Evolutionary conservation across 1,140 invertebrate species (phyloP).

Genomic region (Adoxophyes honmai): DNA sequence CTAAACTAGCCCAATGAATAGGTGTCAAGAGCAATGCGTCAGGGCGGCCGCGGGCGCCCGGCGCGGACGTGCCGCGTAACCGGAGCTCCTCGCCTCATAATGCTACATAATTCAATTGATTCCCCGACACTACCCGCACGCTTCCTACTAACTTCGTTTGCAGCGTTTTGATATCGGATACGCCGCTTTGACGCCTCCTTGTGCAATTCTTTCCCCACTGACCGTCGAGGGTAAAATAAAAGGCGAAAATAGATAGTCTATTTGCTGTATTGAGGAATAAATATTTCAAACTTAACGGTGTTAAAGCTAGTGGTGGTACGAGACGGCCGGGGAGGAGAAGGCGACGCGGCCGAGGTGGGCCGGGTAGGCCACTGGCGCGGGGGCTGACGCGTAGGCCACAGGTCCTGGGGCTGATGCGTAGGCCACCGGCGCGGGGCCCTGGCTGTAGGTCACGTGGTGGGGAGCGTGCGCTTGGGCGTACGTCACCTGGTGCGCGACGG

Average conservation of each 20-base stretch:
- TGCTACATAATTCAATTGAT: constrained; percentile 75
- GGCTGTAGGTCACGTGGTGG: constrained; percentile 29
- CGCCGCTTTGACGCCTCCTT: constrained; percentile 61
- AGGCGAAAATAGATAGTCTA: constrained; percentile 32
- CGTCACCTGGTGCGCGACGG: constrained; percentile 20
- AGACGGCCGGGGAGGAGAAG: constrained; percentile 48
- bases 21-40: constrained; percentile 69
- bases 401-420: background rate
- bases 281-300: constrained; percentile 31
- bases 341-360: constrained; percentile 34
- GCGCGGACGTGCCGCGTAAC: constrained; percentile 62
- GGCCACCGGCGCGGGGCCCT: constrained; percentile 10
- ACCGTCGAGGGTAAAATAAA: constrained; percentile 39
- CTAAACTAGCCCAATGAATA: constrained; percentile 63
- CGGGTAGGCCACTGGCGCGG: constrained; percentile 1
- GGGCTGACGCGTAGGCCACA: constrained; percentile 8
- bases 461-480: constrained; percentile 30
- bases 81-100: constrained; percentile 68
- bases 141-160: constrained; percentile 69
- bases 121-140: constrained; percentile 70
- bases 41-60: constrained; percentile 38
- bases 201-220: constrained; percentile 45
- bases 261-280: constrained; percentile 49
- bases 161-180: constrained; percentile 74
- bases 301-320: constrained; percentile 51